phyloP scores from a whole-genome alignment of 1,140 invertebrate species.

The Philopotamus ludificatus region DNA sequence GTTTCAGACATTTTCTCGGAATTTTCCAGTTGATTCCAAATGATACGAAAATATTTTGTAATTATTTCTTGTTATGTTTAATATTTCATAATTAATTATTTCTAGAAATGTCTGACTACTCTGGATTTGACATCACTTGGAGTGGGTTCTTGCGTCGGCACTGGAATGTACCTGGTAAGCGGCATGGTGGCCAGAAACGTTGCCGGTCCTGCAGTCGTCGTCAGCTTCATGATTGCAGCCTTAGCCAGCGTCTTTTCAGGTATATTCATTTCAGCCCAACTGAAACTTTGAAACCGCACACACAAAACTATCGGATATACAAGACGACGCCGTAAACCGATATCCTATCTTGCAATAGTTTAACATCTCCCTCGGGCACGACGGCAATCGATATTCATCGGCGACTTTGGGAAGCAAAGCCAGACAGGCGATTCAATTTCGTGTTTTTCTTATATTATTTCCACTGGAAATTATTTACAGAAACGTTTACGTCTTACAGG shows the following conservation, averaged over 20 bases:
- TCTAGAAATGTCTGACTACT: constrained; percentile 87
- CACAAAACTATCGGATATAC: not conserved
- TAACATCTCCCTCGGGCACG: too few relatives aligned
- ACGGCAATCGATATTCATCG: too few relatives aligned
- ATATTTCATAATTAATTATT: constrained; percentile 36
- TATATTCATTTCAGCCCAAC: constrained; percentile 50
- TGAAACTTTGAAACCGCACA: not conserved
- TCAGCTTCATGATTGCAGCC: constrained; percentile 88
- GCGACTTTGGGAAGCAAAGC: too few relatives aligned
- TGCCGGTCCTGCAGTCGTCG: constrained; percentile 83
- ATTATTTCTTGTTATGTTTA: not conserved
- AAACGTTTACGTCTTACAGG: too few relatives aligned
- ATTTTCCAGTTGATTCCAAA: not conserved
- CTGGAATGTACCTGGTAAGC: constrained; percentile 91
- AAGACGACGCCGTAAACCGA: not conserved
- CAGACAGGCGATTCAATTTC: too few relatives aligned
- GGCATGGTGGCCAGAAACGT: constrained; percentile 84
- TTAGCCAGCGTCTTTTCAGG: constrained; percentile 89
- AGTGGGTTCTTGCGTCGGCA: constrained; percentile 91
- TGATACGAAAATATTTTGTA: constrained; percentile 2
- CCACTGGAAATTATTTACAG: too few relatives aligned
- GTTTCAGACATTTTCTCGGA: not conserved
- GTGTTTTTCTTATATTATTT: too few relatives aligned
- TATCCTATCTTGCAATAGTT: not conserved
- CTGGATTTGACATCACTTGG: constrained; percentile 85